Percentiles rank a stretch among this genome's conserved stretches.
Conservation (phyloP, 2,113 vertebrate species). For the Piprites chloris region DNA sequence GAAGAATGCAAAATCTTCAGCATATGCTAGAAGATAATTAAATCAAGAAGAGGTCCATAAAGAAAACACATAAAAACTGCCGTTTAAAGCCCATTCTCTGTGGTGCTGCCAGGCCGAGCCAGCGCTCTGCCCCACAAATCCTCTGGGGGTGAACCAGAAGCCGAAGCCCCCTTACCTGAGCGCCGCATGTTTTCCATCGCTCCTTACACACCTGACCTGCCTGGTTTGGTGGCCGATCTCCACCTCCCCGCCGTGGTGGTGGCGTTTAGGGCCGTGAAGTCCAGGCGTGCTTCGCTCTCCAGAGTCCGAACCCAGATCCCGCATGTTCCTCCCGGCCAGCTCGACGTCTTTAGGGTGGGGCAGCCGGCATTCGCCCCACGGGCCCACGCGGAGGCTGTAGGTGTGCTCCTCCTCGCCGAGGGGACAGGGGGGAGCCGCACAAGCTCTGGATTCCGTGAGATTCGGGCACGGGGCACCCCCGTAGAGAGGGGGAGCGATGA, state of each 20-base stretch:
- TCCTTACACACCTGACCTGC: conserved; percentile 85
- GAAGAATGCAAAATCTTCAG: neutral
- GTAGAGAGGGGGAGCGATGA: conserved; percentile 85
- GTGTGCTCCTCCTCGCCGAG: conserved; percentile 78
- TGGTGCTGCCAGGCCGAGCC: neutral
- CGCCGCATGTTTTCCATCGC: conserved; percentile 80
- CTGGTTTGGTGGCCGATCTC: conserved; percentile 89
- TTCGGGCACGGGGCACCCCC: conserved; percentile 87
- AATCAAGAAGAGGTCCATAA: neutral
- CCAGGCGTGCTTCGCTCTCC: conserved; percentile 70
- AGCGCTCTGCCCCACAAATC: rapidly evolving
- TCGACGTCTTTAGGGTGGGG: conserved; percentile 75
- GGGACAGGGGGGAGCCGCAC: conserved; percentile 72
- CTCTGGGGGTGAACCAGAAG: neutral
- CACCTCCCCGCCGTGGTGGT: conserved; percentile 66
- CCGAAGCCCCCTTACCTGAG: conserved; percentile 81
- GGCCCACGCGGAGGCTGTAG: conserved; percentile 88
- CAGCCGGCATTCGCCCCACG: conserved; percentile 84
- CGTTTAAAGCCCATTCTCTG: neutral
- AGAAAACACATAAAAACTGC: neutral
- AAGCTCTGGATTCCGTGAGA: conserved; percentile 84
- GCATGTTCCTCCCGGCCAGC: conserved; percentile 71
- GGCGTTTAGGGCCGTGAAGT: conserved; percentile 51
- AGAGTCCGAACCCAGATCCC: conserved; percentile 76
- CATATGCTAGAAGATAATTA: neutral